Evolutionary conservation across 2,113 vertebrate species (phyloP).

Genomic region (Thunnus maccoyii): DNA sequence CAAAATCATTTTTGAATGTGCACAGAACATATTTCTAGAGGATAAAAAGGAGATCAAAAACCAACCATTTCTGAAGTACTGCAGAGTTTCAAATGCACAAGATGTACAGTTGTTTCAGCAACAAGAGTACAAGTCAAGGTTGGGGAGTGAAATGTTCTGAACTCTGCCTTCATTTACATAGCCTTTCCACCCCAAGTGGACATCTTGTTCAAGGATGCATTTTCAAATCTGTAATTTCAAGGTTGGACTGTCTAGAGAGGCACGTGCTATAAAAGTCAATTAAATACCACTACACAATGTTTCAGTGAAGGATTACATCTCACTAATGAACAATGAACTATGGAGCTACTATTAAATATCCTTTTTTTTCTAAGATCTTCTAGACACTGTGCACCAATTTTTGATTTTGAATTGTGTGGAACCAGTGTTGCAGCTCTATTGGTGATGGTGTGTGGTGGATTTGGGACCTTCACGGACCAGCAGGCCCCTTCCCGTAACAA

Average conservation of each 20-base stretch:
- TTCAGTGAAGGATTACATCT: conserved; percentile 58
- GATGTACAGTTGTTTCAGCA: conserved; percentile 9
- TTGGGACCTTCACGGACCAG: neutral
- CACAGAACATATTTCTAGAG: neutral
- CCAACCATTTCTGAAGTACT: neutral
- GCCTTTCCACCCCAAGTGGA: conserved; percentile 21
- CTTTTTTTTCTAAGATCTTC: neutral
- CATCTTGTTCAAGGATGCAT: conserved; percentile 52
- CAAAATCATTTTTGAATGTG: too few species aligned
- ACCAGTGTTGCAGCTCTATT: neutral
- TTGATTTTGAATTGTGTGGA: neutral
- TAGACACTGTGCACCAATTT: neutral
- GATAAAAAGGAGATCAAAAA: neutral
- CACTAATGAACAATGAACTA: conserved; percentile 42
- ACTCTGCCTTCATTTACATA: conserved; percentile 51
- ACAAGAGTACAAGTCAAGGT: conserved; percentile 27
- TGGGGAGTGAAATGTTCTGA: conserved; percentile 13
- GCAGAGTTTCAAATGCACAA: conserved; percentile 22
- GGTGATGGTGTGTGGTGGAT: neutral
- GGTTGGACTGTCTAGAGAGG: conserved; percentile 55
- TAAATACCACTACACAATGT: conserved; percentile 37
- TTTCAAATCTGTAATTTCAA: conserved; percentile 57
- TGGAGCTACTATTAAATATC: conserved; percentile 21
- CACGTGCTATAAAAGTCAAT: conserved; percentile 60
- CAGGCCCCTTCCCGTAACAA: neutral